Conservation (phyloP, 1,140 invertebrate genomes). For the Hydropsyche tenuis region DNA sequence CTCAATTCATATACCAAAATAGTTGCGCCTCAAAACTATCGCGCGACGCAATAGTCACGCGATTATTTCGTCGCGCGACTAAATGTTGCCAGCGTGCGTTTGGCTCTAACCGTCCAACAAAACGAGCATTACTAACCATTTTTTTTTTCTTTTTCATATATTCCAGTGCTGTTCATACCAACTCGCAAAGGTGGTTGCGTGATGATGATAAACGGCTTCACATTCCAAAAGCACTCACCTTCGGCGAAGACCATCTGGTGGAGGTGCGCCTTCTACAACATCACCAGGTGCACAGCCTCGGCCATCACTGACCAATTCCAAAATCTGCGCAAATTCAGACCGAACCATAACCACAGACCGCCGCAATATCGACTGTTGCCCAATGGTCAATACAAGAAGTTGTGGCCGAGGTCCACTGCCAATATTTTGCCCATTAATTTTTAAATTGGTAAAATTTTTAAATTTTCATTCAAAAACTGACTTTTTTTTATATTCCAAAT, state of each 20-base stretch:
- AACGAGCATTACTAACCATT: too few species aligned
- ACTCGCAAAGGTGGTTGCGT: background rate
- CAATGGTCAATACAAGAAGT: constrained; percentile 12
- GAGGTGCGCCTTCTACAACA: constrained; percentile 20
- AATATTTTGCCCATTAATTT: constrained; percentile 8
- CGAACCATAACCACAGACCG: constrained; percentile 18
- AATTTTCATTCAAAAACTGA: too few species aligned
- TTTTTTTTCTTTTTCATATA: background rate
- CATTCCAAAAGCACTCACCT: constrained; percentile 1
- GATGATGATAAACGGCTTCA: constrained; percentile 24
- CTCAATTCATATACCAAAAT: too few species aligned
- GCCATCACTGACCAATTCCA: constrained; percentile 16
- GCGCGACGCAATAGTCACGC: too few species aligned
- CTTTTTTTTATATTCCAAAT: too few species aligned
- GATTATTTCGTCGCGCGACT: too few species aligned
- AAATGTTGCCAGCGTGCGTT: too few species aligned
- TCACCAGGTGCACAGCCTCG: background rate
- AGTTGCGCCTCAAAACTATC: too few species aligned
- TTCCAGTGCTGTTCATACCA: constrained; percentile 20
- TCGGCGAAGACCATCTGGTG: constrained; percentile 14
- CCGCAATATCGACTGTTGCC: constrained; percentile 1
- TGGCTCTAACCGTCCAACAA: too few species aligned
- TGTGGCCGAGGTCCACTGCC: constrained; percentile 12
- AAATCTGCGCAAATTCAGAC: constrained; percentile 15
- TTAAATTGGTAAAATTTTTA: background rate